Conservation (phyloP, 1,140 invertebrate genomes). For the Eulimnadia texana region DNA sequence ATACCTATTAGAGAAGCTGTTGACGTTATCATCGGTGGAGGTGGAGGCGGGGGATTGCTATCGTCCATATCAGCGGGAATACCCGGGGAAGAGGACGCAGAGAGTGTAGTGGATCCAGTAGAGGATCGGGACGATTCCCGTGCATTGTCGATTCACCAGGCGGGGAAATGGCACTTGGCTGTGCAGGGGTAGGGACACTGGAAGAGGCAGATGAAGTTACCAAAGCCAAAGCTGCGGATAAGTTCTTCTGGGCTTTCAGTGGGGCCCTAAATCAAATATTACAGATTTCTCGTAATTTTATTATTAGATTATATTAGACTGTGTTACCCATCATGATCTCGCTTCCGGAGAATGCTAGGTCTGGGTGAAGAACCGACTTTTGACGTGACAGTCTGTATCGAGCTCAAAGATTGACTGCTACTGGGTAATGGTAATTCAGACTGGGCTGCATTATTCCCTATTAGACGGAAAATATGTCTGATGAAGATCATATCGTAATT, state of each 20-base stretch:
- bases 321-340: constrained; percentile 43
- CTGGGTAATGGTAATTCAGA: neutral
- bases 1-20: neutral
- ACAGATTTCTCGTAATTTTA: no score
- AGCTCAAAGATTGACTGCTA: neutral
- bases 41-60: constrained; percentile 17
- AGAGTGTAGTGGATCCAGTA: constrained; percentile 55
- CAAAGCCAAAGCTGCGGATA: constrained; percentile 25
- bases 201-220: constrained; percentile 25
- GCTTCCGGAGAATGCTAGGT: constrained; percentile 49
- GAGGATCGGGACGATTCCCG: constrained; percentile 24
- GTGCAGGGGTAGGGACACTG: constrained; percentile 19
- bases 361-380: constrained; percentile 43
- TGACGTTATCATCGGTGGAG: neutral
- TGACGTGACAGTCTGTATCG: constrained; percentile 11
- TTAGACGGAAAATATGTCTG: neutral
- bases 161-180: neutral
- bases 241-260: constrained; percentile 34
- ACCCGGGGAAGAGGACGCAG: constrained; percentile 55
- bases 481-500: neutral
- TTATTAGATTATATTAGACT: no score
- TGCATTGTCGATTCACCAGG: constrained; percentile 23
- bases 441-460: neutral
- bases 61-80: constrained; percentile 19
- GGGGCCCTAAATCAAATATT: constrained; percentile 28